Base-by-base conservation (phyloP, 2,113 vertebrate genomes). In the Rhineura floridana region DNA sequence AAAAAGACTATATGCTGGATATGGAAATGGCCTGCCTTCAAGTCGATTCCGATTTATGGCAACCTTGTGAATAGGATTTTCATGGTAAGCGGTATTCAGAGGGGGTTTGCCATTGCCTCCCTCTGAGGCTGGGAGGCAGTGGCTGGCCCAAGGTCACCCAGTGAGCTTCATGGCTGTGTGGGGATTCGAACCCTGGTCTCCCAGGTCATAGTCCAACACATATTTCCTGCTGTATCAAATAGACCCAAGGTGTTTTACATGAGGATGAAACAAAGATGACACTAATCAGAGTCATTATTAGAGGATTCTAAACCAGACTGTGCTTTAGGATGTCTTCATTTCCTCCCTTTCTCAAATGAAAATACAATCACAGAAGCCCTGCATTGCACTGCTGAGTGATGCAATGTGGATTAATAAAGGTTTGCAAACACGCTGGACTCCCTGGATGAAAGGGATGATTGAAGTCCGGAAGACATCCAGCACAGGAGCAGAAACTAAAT, bases 351-450 rank as follows among this genome's bases (percentile, higher is more conserved):
- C 55, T n/a, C 3, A 59, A 79, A 82, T 50, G 62, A 52, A 75
- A 91, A 87, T 0, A 5, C 23, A 67, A 39, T 89, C 75, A 63
- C 77, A 90, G 70, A 46, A 88, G 59, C 87, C 88, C 21, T 72
- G 9, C 1, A 75, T 83, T 67, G 48, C 48, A 76, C 39, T 10
- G 46, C 33, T 81, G 79, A 90, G 78, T 19, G 28, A 28, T 33
- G 70, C 36, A 12, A 46, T 50, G 62, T 86, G n/a, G 44, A 1
- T 76, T 76, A 83, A 67, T 83, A 42, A 44, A 55, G 59, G 33
- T 78, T 82, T 65, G 59, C 55, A 59, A 48, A 44, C 67, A 28
- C 19, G 21, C 70, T 69, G 33, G 70, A 30, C 62, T 78, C 62
- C 72, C n/a, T 8, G 33, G 84, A 83, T 81, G 59, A 90, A 86